Evolutionary conservation across 2,797 vertebrate genomes (phyloP).

Genomic region (Sebastes taczanowskii): DNA sequence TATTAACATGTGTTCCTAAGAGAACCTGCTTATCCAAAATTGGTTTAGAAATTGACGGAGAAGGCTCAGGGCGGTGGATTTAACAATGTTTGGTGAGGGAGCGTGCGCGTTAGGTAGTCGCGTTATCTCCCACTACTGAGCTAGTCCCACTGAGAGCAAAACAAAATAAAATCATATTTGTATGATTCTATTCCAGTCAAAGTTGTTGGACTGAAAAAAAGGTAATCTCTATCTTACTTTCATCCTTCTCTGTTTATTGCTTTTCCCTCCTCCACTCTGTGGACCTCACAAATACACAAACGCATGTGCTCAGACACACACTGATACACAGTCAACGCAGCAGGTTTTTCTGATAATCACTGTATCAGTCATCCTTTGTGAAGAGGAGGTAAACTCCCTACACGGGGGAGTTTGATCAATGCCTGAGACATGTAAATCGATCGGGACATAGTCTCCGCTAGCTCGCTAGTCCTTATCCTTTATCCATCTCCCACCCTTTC

Average conservation of each 20-base stretch:
- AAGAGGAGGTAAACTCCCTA: conserved; percentile 65
- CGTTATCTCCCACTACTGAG: conserved; percentile 44
- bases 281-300: conserved; percentile 44
- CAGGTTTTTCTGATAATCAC: conserved; percentile 74
- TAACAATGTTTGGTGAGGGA: conserved; percentile 31
- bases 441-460: conserved; percentile 68
- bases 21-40: conserved; percentile 56
- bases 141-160: conserved; percentile 41
- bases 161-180: conserved; percentile 53
- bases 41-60: conserved; percentile 57
- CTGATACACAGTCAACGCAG: conserved; percentile 27
- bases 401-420: conserved; percentile 75
- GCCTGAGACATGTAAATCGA: conserved; percentile 79
- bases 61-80: conserved; percentile 34
- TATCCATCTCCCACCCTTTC: conserved; percentile 45
- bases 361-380: conserved; percentile 73
- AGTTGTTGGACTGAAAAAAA: conserved; percentile 27
- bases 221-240: conserved; percentile 31
- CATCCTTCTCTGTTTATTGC: conserved; percentile 44
- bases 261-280: conserved; percentile 27
- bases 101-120: neutral
- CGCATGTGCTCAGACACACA: neutral
- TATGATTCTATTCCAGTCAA: conserved; percentile 51
- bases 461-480: conserved; percentile 58
- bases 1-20: conserved; percentile 32